Evolutionary conservation across 2,113 vertebrate genomes (phyloP).

Genomic region (Cathartes aura): DNA sequence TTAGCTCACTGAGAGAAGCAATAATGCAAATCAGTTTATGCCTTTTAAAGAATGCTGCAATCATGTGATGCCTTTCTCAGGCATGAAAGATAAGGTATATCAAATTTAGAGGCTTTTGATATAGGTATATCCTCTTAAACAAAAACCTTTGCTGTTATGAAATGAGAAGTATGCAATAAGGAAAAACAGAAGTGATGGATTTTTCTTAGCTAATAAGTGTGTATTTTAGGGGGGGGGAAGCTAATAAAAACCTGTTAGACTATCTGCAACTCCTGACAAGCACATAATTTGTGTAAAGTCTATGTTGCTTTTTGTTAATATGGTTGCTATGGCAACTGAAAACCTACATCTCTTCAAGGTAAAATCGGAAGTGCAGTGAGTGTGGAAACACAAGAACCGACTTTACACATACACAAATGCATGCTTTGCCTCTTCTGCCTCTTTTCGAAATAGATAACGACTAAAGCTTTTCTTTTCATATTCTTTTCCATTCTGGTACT

Average conservation of each 20-base stretch:
- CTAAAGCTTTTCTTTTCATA: background rate
- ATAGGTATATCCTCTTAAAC: background rate
- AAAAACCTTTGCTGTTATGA: background rate
- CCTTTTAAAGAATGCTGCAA: constrained; percentile 33
- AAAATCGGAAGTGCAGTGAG: background rate
- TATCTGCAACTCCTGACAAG: background rate
- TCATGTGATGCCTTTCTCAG: background rate
- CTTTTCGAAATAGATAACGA: background rate
- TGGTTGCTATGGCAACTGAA: constrained; percentile 30
- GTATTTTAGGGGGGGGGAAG: background rate
- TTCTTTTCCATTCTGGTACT: background rate
- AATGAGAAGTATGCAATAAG: background rate
- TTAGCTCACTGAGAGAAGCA: background rate
- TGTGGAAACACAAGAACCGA: background rate
- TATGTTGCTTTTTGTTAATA: constrained; percentile 45
- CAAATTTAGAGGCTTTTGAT: background rate
- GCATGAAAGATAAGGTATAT: background rate
- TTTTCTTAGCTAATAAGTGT: background rate
- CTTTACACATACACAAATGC: background rate
- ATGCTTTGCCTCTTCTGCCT: background rate
- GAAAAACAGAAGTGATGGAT: background rate
- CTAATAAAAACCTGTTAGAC: background rate
- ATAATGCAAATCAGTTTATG: constrained; percentile 36
- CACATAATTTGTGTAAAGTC: background rate
- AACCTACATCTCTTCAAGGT: constrained; percentile 4